Conservation (phyloP, 2,797 vertebrate species). For the Chrysocyon brachyurus region DNA sequence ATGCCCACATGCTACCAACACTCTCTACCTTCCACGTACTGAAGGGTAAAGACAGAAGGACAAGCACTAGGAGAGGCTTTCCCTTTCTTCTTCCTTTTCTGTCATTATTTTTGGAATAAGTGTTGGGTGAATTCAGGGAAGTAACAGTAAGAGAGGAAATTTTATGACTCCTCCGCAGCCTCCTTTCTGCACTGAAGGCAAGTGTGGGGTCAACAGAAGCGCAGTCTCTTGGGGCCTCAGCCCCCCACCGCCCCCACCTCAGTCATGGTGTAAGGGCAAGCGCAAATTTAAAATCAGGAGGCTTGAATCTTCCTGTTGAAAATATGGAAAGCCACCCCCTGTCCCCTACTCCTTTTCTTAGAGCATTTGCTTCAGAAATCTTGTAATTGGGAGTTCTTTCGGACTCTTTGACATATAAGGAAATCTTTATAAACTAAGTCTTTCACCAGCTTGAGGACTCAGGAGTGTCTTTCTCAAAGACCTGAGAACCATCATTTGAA, state of each 20-base stretch:
- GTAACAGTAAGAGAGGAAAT: background rate
- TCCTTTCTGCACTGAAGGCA: background rate
- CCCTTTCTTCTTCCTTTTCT: background rate
- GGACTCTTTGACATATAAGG: background rate
- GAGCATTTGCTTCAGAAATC: background rate
- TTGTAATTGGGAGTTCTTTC: background rate
- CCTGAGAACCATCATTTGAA: background rate
- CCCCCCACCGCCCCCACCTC: background rate
- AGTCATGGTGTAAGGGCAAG: background rate
- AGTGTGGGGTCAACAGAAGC: background rate
- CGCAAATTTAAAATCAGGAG: background rate
- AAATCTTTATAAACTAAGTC: background rate
- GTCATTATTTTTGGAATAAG: background rate
- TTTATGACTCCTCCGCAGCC: background rate
- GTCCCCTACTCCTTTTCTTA: background rate
- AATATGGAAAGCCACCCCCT: background rate
- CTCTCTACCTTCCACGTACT: background rate
- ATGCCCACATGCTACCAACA: background rate
- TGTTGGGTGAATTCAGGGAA: background rate
- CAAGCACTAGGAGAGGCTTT: background rate
- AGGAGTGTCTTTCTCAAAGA: conserved; percentile 20
- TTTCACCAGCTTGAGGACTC: background rate
- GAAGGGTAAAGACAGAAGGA: background rate
- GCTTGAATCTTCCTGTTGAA: background rate
- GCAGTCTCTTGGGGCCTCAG: background rate